These are phyloP conservation scores for Ispidina lecontei DNA, from an alignment of 2,797 vertebrate genomes.

Conservation along the genomic window DNA sequence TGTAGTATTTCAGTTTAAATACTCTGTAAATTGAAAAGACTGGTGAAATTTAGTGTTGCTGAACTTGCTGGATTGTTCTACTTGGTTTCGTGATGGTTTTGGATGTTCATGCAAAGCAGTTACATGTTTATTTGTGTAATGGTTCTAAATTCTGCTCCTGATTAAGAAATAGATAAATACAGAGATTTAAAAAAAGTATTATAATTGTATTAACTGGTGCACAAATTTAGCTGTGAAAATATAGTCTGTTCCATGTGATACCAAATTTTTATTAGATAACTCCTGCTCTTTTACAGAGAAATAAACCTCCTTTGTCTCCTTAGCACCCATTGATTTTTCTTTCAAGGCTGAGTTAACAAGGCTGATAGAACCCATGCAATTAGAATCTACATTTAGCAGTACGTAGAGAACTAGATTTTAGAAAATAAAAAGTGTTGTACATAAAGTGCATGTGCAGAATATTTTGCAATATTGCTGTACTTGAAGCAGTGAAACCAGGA, in stretches of 20 bases:
- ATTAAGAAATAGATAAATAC: conserved; percentile 22
- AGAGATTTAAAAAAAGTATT: not conserved
- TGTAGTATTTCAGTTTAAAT: not conserved
- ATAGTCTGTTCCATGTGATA: conserved; percentile 8
- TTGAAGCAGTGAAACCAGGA: conserved; percentile 69
- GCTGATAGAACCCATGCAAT: conserved; percentile 59
- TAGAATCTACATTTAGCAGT: conserved; percentile 59
- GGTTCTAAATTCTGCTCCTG: not conserved
- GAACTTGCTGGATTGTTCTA: not conserved
- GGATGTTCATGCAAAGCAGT: not conserved
- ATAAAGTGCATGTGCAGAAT: conserved; percentile 26
- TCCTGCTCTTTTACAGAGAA: conserved; percentile 46
- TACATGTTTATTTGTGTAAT: not conserved
- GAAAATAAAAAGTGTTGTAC: conserved; percentile 32
- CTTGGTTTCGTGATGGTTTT: not conserved
- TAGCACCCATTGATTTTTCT: conserved; percentile 70
- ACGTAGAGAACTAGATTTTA: conserved; percentile 50
- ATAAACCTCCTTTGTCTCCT: conserved; percentile 68
- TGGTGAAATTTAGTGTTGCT: not conserved
- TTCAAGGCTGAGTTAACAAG: conserved; percentile 56
- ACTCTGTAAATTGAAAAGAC: conserved; percentile 14
- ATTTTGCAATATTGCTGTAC: conserved; percentile 62
- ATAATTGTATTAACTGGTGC: not conserved
- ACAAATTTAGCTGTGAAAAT: conserved; percentile 11
- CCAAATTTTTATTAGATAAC: conserved; percentile 4